Evolutionary conservation across 2,888 invertebrate species (phyloP).

Genomic region (Boloria selene): DNA sequence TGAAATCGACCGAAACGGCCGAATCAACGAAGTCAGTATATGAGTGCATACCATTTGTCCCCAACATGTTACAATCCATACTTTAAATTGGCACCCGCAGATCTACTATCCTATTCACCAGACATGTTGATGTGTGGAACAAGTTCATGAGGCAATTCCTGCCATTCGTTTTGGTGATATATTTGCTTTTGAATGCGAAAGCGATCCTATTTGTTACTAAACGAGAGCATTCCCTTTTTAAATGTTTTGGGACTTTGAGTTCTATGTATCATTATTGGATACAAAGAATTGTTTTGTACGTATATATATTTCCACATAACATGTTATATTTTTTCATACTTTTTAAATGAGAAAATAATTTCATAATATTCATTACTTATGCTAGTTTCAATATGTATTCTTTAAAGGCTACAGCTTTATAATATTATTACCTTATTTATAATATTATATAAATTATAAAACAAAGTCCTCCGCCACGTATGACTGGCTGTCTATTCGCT

Average conservation of each 20-base stretch:
- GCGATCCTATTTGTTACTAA: conserved; percentile 24
- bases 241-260: conserved; percentile 8
- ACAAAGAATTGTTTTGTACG: no score
- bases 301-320: no score
- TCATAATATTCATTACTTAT: no score
- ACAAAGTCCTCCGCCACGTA: no score
- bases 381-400: no score
- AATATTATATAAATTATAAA: no score
- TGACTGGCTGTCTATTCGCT: no score
- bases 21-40: conserved; percentile 45
- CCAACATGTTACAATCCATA: conserved; percentile 70
- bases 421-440: no score
- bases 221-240: conserved; percentile 18
- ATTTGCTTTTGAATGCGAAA: conserved; percentile 35
- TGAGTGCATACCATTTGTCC: conserved; percentile 60
- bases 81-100: conserved; percentile 75
- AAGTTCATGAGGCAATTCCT: conserved; percentile 45
- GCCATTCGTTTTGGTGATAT: conserved; percentile 40
- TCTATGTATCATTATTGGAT: neutral
- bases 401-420: no score
- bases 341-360: no score
- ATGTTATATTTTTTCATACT: no score
- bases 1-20: conserved; percentile 33
- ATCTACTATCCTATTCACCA: conserved; percentile 62
- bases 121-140: conserved; percentile 62